Conservation (phyloP, 2,888 invertebrate genomes). For the Epistrophella euchroma region DNA sequence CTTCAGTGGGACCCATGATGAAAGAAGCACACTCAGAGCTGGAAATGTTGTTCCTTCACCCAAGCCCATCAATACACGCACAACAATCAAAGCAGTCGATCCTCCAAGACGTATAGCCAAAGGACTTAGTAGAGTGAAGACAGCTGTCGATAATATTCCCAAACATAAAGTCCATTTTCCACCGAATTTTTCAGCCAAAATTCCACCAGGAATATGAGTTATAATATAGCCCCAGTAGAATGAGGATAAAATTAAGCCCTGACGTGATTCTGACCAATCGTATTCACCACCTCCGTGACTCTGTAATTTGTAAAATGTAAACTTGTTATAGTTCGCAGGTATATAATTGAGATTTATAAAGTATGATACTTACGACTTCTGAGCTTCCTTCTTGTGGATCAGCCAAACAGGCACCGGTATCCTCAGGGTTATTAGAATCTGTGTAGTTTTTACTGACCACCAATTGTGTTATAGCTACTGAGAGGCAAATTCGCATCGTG, state of each 20-base stretch:
- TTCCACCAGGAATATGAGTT: constrained; percentile 93
- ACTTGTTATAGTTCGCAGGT: background rate
- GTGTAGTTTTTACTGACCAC: constrained; percentile 82
- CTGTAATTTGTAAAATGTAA: constrained; percentile 12
- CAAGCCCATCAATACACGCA: constrained; percentile 91
- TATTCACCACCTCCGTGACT: constrained; percentile 78
- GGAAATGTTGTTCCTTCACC: constrained; percentile 94
- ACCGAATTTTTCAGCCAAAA: constrained; percentile 91
- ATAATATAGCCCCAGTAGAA: constrained; percentile 94
- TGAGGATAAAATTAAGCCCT: constrained; percentile 91
- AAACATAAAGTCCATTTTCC: constrained; percentile 93
- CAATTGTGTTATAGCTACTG: constrained; percentile 90
- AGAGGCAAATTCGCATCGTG: constrained; percentile 90
- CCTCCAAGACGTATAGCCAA: constrained; percentile 87
- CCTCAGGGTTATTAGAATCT: constrained; percentile 66
- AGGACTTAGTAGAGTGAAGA: constrained; percentile 93
- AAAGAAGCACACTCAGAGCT: constrained; percentile 91
- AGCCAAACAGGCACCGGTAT: constrained; percentile 79
- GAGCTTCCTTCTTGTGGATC: constrained; percentile 77
- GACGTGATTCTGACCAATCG: constrained; percentile 89
- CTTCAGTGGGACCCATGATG: constrained; percentile 91
- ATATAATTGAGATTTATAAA: no score
- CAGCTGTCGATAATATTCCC: constrained; percentile 92
- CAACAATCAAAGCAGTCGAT: constrained; percentile 88
- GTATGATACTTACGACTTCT: constrained; percentile 55